These are phyloP conservation scores for Brachyopa scutellaris DNA, from an alignment of 2,888 invertebrate genomes.

Conservation along the genomic window DNA sequence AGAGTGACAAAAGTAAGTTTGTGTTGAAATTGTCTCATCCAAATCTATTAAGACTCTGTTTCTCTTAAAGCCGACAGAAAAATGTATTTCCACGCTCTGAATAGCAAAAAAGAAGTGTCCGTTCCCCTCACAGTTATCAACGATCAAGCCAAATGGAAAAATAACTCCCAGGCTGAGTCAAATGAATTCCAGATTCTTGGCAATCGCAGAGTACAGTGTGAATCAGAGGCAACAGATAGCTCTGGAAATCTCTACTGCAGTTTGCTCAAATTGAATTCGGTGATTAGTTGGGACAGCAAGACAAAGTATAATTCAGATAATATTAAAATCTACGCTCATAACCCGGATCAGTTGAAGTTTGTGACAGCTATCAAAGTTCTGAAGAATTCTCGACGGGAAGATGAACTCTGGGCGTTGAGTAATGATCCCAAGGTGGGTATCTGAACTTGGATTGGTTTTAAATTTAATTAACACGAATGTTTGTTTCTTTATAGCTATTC, in stretches of 20 bases:
- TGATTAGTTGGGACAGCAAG: conserved; percentile 88
- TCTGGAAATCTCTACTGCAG: conserved; percentile 89
- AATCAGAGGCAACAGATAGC: conserved; percentile 88
- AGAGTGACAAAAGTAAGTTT: conserved; percentile 33
- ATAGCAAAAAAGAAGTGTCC: conserved; percentile 84
- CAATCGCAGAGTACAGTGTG: conserved; percentile 86
- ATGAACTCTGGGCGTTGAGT: conserved; percentile 87
- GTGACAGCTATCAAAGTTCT: conserved; percentile 88
- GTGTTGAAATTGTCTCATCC: neutral
- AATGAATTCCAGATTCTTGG: conserved; percentile 83
- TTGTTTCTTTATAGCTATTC: conserved; percentile 72
- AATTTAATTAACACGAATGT: neutral
- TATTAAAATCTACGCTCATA: conserved; percentile 83
- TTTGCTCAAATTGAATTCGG: conserved; percentile 86
- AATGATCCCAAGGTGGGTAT: conserved; percentile 77
- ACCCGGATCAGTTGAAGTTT: conserved; percentile 87
- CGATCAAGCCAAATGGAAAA: conserved; percentile 82
- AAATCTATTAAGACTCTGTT: neutral
- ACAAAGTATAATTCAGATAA: conserved; percentile 84
- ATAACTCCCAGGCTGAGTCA: conserved; percentile 80
- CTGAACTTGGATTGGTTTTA: neutral
- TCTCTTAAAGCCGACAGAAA: conserved; percentile 78
- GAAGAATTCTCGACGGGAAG: conserved; percentile 83
- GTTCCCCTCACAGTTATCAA: conserved; percentile 84
- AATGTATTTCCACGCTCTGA: conserved; percentile 86